These are phyloP conservation scores for Polyodon spathula DNA, from an alignment of 2,113 vertebrate species.

Conservation along the genomic window DNA sequence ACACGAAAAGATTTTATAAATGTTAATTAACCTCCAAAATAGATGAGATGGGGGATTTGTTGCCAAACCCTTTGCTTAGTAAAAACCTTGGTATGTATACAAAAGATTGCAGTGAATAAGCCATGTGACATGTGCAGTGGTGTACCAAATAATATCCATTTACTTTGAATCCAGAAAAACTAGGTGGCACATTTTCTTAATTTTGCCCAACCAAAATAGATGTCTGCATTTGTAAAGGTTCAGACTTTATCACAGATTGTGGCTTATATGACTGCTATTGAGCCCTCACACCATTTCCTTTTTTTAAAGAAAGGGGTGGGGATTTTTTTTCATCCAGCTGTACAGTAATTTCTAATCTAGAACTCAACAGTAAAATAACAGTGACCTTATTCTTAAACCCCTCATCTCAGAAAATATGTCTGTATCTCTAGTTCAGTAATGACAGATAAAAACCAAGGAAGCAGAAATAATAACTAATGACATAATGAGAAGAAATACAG, in stretches of 20 bases:
- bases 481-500: constrained; percentile 65
- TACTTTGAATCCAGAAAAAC: too few species aligned
- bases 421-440: constrained; percentile 39
- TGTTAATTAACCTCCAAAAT: too few species aligned
- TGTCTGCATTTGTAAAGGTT: too few species aligned
- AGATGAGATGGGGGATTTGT: too few species aligned
- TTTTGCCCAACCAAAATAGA: too few species aligned
- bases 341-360: constrained; percentile 10
- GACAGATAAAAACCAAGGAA: constrained; percentile 64
- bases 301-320: neutral
- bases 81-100: too few species aligned
- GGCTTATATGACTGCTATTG: constrained; percentile 4
- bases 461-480: constrained; percentile 75
- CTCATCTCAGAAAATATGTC: constrained; percentile 8
- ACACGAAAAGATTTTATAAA: too few species aligned
- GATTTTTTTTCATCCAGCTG: neutral
- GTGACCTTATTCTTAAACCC: neutral
- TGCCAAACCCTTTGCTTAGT: too few species aligned
- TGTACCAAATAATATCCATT: too few species aligned
- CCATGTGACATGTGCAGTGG: too few species aligned
- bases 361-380: constrained; percentile 12
- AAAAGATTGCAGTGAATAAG: too few species aligned
- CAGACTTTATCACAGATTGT: neutral
- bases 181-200: too few species aligned
- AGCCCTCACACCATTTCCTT: neutral